A percentile compares a stretch with the other conserved stretches of the same genome.
Conservation (phyloP, 2,888 invertebrate species). For the Sphaerophoria taeniata region DNA sequence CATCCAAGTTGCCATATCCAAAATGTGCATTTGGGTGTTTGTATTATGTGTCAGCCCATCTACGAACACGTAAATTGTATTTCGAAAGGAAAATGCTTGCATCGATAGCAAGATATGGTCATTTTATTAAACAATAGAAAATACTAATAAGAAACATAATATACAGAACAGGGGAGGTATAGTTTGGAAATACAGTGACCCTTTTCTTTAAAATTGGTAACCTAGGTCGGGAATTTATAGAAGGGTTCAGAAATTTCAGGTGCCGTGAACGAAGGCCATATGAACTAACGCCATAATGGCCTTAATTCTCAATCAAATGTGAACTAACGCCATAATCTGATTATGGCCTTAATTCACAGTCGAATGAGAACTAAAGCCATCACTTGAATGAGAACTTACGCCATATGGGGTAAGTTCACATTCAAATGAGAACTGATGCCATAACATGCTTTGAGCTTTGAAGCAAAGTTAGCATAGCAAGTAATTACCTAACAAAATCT, state of each 20-base stretch:
- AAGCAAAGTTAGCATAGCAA: too few relatives aligned
- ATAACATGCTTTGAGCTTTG: too few relatives aligned
- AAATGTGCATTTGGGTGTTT: conserved; percentile 18
- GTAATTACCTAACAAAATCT: too few relatives aligned
- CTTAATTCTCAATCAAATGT: too few relatives aligned
- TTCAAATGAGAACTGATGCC: too few relatives aligned
- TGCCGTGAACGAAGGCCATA: too few relatives aligned
- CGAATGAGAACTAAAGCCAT: too few relatives aligned
- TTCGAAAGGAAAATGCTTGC: conserved; percentile 6
- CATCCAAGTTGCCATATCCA: neutral
- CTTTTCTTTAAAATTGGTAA: neutral
- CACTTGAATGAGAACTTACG: too few relatives aligned
- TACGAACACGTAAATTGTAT: neutral
- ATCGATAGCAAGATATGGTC: neutral
- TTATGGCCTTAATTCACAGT: too few relatives aligned
- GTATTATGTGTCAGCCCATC: conserved; percentile 21
- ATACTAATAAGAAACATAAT: neutral
- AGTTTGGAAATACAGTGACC: conserved; percentile 1
- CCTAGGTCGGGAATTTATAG: neutral
- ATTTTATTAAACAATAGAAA: neutral
- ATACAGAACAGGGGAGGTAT: neutral
- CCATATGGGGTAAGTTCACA: too few relatives aligned
- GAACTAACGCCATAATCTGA: too few relatives aligned
- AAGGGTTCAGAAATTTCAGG: neutral
- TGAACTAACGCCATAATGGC: too few relatives aligned